A percentile compares a stretch with the other conserved stretches of the same genome.
Evolutionary conservation across 2,888 invertebrate species (phyloP).

Genomic region (Eulithis prunata): DNA sequence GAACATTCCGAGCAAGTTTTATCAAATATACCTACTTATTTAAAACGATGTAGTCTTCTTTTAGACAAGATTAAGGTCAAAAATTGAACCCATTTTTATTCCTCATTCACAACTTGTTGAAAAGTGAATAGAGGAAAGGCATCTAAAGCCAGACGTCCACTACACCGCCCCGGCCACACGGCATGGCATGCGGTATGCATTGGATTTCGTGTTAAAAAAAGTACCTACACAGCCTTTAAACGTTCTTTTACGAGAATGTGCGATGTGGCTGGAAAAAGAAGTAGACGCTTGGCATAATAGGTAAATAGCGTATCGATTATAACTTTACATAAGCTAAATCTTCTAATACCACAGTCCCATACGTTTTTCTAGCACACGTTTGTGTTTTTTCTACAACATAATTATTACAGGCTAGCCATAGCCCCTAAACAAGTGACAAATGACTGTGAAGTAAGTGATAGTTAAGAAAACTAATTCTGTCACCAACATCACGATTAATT

Average conservation of each 20-base stretch:
- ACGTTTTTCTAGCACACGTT: conserved; percentile 59
- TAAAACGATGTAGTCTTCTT: conserved; percentile 6
- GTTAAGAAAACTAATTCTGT: too few relatives aligned
- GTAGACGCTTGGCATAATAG: conserved; percentile 6
- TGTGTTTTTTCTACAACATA: conserved; percentile 34
- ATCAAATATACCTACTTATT: conserved; percentile 3
- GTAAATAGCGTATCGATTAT: conserved; percentile 31
- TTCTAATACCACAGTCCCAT: conserved; percentile 79
- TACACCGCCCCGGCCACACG: neutral
- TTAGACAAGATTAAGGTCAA: conserved; percentile 24
- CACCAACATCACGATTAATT: neutral
- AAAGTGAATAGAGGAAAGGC: conserved; percentile 77
- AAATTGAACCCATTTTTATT: conserved; percentile 20
- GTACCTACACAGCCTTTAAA: neutral
- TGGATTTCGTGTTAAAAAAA: neutral
- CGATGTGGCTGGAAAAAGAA: neutral
- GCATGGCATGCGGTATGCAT: neutral
- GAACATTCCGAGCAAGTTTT: conserved; percentile 44
- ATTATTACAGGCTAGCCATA: conserved; percentile 6
- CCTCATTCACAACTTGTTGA: conserved; percentile 77
- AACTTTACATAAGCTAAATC: conserved; percentile 57
- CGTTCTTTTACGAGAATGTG: conserved; percentile 2
- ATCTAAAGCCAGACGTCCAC: conserved; percentile 42
- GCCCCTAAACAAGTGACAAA: conserved; percentile 6
- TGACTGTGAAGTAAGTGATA: neutral